Evolutionary conservation across 2,797 vertebrate species (phyloP).

Genomic region (Chelidonichthys spinosus): DNA sequence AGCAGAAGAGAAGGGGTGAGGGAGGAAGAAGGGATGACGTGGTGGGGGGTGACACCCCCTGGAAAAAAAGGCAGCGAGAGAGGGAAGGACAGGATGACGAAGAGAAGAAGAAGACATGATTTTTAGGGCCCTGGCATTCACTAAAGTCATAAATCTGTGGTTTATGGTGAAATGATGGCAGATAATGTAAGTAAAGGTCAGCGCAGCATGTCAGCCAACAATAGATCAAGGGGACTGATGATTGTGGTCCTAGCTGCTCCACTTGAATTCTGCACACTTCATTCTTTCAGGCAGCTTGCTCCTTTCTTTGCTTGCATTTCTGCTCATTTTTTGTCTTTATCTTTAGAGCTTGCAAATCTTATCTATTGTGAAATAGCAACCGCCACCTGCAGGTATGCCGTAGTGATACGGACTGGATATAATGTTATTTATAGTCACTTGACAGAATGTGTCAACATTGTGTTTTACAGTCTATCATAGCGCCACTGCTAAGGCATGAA

Average conservation of each 20-base stretch:
- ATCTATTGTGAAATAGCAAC: constrained; percentile 29
- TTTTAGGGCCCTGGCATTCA: constrained; percentile 80
- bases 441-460: constrained; percentile 60
- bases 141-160: constrained; percentile 76
- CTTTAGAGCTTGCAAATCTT: constrained; percentile 14
- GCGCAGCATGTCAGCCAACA: constrained; percentile 67
- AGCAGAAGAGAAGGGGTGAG: constrained; percentile 25
- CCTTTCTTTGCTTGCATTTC: constrained; percentile 15
- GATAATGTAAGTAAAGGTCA: constrained; percentile 84
- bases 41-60: constrained; percentile 16
- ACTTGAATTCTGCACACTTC: constrained; percentile 36
- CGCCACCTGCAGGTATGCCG: constrained; percentile 38
- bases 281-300: constrained; percentile 25
- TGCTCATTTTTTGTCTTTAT: constrained; percentile 1
- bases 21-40: constrained; percentile 11
- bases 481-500: constrained; percentile 47
- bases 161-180: constrained; percentile 81
- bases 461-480: constrained; percentile 65
- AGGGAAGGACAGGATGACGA: constrained; percentile 61
- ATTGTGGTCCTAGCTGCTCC: constrained; percentile 57
- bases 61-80: constrained; percentile 28
- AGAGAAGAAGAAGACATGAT: constrained; percentile 63
- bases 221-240: constrained; percentile 74
- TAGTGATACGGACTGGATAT: constrained; percentile 31
- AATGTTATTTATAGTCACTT: constrained; percentile 56